Conservation (phyloP, 2,888 invertebrate genomes). For the Athrips mouffetella region DNA sequence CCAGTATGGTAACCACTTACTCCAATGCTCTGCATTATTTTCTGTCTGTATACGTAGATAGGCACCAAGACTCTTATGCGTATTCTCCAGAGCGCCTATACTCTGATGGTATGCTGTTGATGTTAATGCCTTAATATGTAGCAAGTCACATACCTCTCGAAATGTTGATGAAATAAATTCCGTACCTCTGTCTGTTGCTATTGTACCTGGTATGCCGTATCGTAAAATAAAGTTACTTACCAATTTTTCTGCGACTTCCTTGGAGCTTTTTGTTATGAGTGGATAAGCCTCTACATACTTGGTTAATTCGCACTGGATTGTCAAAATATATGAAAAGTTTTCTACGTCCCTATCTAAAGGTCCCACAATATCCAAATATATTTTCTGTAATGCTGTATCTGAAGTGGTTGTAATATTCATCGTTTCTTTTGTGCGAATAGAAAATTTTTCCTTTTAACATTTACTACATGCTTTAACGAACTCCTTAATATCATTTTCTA, state of each 20-base stretch:
- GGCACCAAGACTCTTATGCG: conserved; percentile 15
- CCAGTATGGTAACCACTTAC: conserved; percentile 25
- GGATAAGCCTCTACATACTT: conserved; percentile 19
- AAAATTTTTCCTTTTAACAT: conserved; percentile 21
- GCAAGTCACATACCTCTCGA: conserved; percentile 24
- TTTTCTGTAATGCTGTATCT: conserved; percentile 14
- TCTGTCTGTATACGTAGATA: conserved; percentile 21
- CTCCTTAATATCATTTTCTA: conserved; percentile 20
- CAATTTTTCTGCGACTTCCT: conserved; percentile 17
- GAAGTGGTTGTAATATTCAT: conserved; percentile 19
- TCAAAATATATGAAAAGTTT: conserved; percentile 12
- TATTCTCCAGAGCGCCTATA: conserved; percentile 15
- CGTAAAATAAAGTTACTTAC: conserved; percentile 20
- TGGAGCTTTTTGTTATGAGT: conserved; percentile 14
- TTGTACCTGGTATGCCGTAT: conserved; percentile 19
- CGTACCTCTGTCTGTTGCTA: conserved; percentile 21
- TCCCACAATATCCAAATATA: conserved; percentile 18
- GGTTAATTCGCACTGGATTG: conserved; percentile 12
- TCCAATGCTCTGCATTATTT: conserved; percentile 21
- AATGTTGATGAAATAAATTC: conserved; percentile 21
- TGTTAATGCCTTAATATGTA: conserved; percentile 20
- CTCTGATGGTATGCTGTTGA: conserved; percentile 23
- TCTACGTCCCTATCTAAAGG: conserved; percentile 8
- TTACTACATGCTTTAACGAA: conserved; percentile 19
- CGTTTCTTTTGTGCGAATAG: conserved; percentile 10